Base-by-base conservation (phyloP, 2,888 invertebrate species). In the Polydrusus pterygomalis region DNA sequence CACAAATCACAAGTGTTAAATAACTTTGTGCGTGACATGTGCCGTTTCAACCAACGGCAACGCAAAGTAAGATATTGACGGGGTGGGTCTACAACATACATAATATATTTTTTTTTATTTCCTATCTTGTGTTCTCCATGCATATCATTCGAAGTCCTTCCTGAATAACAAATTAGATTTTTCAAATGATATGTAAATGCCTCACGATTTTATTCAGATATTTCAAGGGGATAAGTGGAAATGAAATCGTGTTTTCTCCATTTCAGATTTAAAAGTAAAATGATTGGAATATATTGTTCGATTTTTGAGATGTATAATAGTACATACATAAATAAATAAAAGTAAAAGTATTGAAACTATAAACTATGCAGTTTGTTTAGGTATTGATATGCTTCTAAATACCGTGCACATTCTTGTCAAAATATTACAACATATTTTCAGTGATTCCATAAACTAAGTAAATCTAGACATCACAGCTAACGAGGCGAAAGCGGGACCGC, bases 201-300 rank as follows among this genome's bases (percentile, higher is more conserved):
- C 2, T 40, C 17, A 40, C 17, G 18, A 62, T 43, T 40, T 34
- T 62, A 62, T 62, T 62, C 62, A 62, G 40, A 40, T 60, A 60
- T 60, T 60, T 60, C 34, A 38, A 38, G 10, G 38, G 38, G 60
- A 60, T 60, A 40, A 38, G 40, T 40, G 40, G 15, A 60, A 60
- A 40, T 38, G 17, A 18, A 60, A 40, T 60, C 60, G 18, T 38
- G 40, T 60, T 60, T 60, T 38, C 18, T 38, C 60, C 13, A n/a
- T 40, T 60, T 60, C 15, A 45, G 25, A 64, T 64, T 64, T 64
- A 45, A 64, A 64, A 64, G 64, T 64, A 64, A 64, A 64, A 64
- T 64, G 15, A 25, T n/a, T 1, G 8, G 45, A 45, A 64, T 64
- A 64, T 30, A 64, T 20, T 45, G 20, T 45, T 25, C n/a, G 43